A percentile compares a stretch with the other conserved stretches of the same genome.
phyloP scores from a whole-genome alignment of 2,888 invertebrate genomes.

The Blastobasis lacticolella region DNA sequence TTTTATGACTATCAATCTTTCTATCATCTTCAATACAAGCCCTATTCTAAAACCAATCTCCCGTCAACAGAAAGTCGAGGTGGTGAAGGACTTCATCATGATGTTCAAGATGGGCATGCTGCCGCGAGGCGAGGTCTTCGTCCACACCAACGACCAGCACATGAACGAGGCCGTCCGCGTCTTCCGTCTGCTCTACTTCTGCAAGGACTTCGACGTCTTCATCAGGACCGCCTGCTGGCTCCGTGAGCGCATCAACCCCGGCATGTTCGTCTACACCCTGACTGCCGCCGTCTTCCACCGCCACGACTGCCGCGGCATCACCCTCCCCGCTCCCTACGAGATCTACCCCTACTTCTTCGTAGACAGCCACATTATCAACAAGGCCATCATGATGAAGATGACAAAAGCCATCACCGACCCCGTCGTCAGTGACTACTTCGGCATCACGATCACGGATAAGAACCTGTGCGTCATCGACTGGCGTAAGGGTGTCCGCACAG shows the following conservation, averaged over 20 bases:
- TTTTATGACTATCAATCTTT: too few relatives aligned
- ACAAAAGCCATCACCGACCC: slow-evolving; percentile 73
- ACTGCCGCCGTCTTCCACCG: slow-evolving; percentile 80
- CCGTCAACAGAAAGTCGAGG: slow-evolving; percentile 63
- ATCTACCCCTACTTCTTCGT: slow-evolving; percentile 85
- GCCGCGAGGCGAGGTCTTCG: slow-evolving; percentile 75
- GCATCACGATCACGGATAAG: slow-evolving; percentile 66
- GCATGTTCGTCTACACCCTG: slow-evolving; percentile 82
- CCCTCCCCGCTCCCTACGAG: slow-evolving; percentile 83
- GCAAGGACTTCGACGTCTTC: slow-evolving; percentile 81
- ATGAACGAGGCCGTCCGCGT: slow-evolving; percentile 76
- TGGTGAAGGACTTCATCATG: slow-evolving; percentile 73
- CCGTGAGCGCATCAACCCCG: slow-evolving; percentile 80
- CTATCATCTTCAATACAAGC: too few relatives aligned
- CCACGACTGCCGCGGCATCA: slow-evolving; percentile 77
- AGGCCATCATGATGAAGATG: slow-evolving; percentile 78
- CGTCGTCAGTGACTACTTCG: slow-evolving; percentile 66
- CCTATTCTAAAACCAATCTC: too few relatives aligned
- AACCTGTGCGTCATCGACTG: slow-evolving; percentile 78
- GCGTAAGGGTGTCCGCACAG: slow-evolving; percentile 76
- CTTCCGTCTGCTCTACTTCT: slow-evolving; percentile 77
- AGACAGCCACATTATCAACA: slow-evolving; percentile 79
- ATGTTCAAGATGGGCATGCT: slow-evolving; percentile 74
- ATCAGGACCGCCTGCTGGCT: slow-evolving; percentile 80
- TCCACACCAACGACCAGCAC: slow-evolving; percentile 75